Percentiles rank a stretch among this genome's conserved stretches.
phyloP scores from a whole-genome alignment of 2,797 vertebrate genomes.

The Dermochelys coriacea region DNA sequence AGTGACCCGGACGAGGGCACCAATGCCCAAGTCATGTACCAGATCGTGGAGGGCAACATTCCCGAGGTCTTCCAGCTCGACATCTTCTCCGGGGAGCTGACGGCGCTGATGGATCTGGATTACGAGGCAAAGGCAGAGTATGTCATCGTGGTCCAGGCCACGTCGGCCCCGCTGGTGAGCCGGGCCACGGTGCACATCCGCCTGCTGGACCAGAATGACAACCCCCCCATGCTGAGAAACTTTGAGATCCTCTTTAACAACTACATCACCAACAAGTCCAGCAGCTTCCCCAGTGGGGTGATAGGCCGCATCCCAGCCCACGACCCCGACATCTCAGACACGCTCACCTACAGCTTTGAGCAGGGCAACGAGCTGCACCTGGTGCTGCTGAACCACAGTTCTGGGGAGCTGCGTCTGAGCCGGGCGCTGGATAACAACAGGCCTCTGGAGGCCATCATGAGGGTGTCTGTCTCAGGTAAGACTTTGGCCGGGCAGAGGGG shows the following conservation, averaged over 20 bases:
- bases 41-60: conserved; percentile 98
- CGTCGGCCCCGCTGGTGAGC: conserved; percentile 95
- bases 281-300: conserved; percentile 91
- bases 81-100: conserved; percentile 96
- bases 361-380: conserved; percentile 94
- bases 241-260: conserved; percentile 99
- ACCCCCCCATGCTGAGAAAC: conserved; percentile 91
- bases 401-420: conserved; percentile 93
- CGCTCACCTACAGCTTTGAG: conserved; percentile 90
- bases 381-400: conserved; percentile 91
- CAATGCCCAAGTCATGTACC: conserved; percentile 98
- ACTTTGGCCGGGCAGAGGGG: not conserved
- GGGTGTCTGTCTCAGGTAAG: conserved; percentile 94
- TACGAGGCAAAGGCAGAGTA: conserved; percentile 93
- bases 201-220: conserved; percentile 94
- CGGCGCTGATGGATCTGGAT: conserved; percentile 92
- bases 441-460: conserved; percentile 95
- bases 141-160: conserved; percentile 95
- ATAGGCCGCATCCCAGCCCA: conserved; percentile 93
- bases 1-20: conserved; percentile 96
- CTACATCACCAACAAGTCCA: conserved; percentile 93
- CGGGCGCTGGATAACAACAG: conserved; percentile 94
- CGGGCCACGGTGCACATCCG: conserved; percentile 93
- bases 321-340: conserved; percentile 93
- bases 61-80: conserved; percentile 97